Percentiles rank a stretch among this genome's conserved stretches.
These are phyloP conservation scores for Ondatra zibethicus DNA, from an alignment of 2,113 vertebrate genomes.

Conservation along the genomic window DNA sequence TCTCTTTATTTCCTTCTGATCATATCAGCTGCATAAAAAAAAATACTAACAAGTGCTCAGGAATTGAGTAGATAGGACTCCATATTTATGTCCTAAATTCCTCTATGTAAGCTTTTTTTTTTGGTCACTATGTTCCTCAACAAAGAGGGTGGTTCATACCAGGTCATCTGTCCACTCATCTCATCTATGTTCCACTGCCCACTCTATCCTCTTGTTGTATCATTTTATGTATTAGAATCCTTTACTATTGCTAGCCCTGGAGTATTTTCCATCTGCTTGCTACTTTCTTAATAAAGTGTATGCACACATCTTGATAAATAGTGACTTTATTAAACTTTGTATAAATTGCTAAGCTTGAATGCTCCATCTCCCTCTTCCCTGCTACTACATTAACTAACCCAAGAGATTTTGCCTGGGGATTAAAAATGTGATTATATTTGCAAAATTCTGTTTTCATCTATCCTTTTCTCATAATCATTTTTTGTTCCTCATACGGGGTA, in stretches of 20 bases:
- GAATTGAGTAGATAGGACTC: neutral
- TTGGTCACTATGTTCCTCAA: neutral
- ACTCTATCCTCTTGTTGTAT: neutral
- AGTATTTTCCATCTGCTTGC: neutral
- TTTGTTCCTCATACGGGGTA: neutral
- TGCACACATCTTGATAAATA: neutral
- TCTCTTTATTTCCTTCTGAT: neutral
- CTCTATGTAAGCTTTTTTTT: neutral
- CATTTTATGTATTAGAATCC: neutral
- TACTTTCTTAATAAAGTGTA: neutral
- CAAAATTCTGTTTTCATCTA: neutral
- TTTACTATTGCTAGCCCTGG: neutral
- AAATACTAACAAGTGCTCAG: neutral
- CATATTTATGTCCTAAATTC: neutral
- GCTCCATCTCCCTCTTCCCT: neutral
- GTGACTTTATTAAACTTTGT: slow-evolving; percentile 21
- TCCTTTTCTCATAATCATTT: neutral
- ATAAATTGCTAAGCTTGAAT: neutral
- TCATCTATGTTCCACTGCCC: neutral
- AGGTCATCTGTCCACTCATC: rapidly evolving
- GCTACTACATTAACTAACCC: neutral
- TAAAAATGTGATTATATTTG: slow-evolving; percentile 34
- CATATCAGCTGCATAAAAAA: too few species aligned
- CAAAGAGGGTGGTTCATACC: rapidly evolving
- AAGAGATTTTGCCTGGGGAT: neutral